Conservation (phyloP, 2,113 vertebrate species). For the Ramphastos sulfuratus region DNA sequence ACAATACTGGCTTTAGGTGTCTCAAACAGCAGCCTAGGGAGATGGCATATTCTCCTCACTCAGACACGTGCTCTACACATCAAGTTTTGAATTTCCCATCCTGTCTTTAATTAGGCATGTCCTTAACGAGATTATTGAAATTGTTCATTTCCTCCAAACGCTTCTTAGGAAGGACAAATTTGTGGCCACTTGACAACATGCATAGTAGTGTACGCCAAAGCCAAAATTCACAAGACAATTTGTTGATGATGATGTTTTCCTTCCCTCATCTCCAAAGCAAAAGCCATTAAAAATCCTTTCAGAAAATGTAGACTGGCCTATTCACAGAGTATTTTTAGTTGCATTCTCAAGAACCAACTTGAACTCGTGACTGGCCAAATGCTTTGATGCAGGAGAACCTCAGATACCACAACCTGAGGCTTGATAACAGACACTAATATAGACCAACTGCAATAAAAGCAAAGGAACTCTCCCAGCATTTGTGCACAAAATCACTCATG, state of each 20-base stretch:
- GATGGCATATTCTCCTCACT: background rate
- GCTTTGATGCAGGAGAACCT: background rate
- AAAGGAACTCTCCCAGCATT: background rate
- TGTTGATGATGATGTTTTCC: background rate
- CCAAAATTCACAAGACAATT: background rate
- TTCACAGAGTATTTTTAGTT: background rate
- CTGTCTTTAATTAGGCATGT: background rate
- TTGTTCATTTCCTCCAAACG: background rate
- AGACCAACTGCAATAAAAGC: background rate
- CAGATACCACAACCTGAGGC: background rate
- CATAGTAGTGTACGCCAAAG: accelerated
- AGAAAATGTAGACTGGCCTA: background rate
- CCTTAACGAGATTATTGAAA: background rate
- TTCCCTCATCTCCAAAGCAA: background rate
- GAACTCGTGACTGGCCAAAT: background rate
- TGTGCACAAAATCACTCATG: background rate
- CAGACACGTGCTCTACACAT: background rate
- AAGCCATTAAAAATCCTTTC: background rate
- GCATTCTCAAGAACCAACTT: background rate
- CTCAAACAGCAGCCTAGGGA: accelerated
- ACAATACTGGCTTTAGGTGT: background rate
- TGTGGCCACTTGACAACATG: background rate
- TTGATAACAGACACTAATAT: background rate
- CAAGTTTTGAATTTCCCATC: background rate
- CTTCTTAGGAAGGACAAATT: background rate